Evolutionary conservation across 2,113 vertebrate species (phyloP), one percentile per base, ranked within the genome.

Genomic region (Brachypodius melanocephalos): DNA sequence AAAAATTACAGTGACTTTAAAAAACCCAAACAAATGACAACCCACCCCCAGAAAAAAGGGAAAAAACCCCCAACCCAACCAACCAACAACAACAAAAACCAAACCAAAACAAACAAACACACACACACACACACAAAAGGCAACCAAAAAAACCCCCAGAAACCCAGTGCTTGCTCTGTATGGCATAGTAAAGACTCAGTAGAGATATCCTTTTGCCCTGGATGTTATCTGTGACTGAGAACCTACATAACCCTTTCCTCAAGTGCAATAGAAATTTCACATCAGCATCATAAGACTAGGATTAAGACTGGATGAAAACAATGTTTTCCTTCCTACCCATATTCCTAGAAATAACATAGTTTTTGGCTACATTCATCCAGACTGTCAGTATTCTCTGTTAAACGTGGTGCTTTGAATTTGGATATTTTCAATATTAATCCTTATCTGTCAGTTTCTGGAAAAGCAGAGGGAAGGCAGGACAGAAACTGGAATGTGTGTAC

Each of bases 11-110:
- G 24, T 8, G 6, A 34, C 26, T 66, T 36, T 2, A 8, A 25
- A 31, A 62, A 15, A 28, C 16, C 7, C 5, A 65, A 58, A 16
- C 4, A 69, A 58, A 18, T 36, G 5, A 59, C 5, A 1, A 51
- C 10, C 3, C 15, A 16, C 14, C 10, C 8, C 8, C 8, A 3
- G 25, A 16, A 3, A 36, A n/a, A n/a, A n/a, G n/a, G n/a, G n/a
- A 26, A 58, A 59, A 25, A 13, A 17, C 38, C 38, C 5, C 12
- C 8, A 16, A 25, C 31, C 22, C 5, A 17, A 31, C 17, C 7
- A 46, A 57, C 32, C 7, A 7, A 36, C 38, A 22, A 17, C 61
- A n/a, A 10, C 2, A 49, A 17, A 3, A 49, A 25, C 38, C n/a
- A 49, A 24, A 26, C 24, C 14, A 38, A 17, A 7, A 34, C 29